phyloP scores from a whole-genome alignment of 1,140 invertebrate genomes.

The Bombus soroeensis region DNA sequence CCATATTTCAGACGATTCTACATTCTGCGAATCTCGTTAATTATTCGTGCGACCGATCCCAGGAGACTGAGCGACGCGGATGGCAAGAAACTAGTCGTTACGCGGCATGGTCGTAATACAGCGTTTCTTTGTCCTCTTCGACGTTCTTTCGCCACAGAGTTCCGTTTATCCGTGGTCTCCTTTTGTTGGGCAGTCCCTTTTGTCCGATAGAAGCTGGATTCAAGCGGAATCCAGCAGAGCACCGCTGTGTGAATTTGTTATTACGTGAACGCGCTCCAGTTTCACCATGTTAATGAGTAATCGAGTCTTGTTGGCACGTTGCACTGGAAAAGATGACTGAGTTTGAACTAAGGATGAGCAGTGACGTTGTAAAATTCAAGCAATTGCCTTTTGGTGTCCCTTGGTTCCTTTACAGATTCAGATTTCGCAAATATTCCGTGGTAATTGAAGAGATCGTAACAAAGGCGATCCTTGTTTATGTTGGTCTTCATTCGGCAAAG shows the following conservation, averaged over 20 bases:
- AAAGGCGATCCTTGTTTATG: not conserved
- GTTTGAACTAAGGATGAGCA: not conserved
- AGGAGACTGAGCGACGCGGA: not conserved
- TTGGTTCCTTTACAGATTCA: too few relatives aligned
- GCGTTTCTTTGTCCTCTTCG: not conserved
- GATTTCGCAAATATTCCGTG: not conserved
- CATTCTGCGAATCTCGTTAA: constrained; percentile 11
- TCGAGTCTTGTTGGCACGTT: not conserved
- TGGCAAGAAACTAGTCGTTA: constrained; percentile 6
- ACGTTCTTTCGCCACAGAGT: not conserved
- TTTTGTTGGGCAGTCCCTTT: not conserved
- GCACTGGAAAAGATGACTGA: not conserved
- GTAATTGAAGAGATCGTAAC: not conserved
- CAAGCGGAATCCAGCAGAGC: not conserved
- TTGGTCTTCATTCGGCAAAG: not conserved
- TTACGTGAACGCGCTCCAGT: not conserved
- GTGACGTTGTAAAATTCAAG: not conserved
- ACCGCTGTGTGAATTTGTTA: constrained; percentile 15
- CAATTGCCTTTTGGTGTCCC: not conserved
- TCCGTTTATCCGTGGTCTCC: not conserved
- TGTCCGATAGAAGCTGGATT: not conserved
- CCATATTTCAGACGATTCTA: constrained; percentile 8
- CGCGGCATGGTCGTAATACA: not conserved
- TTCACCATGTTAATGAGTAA: constrained; percentile 14
- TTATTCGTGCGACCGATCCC: constrained; percentile 10